Conservation (phyloP, 2,888 invertebrate genomes). For the Scaptodrosophila latifasciaeformis region DNA sequence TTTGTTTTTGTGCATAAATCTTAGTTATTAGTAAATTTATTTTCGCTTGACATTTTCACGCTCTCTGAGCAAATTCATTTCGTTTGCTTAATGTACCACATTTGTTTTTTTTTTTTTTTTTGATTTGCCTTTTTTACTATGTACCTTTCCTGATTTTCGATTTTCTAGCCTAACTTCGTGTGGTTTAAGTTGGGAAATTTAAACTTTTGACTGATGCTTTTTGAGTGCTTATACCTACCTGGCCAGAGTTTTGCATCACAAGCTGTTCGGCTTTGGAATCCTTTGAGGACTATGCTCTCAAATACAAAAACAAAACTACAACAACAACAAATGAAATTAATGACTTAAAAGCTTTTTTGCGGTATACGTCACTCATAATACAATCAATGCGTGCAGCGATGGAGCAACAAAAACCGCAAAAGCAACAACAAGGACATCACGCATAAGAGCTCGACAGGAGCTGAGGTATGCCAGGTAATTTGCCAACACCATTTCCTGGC, state of each 20-base stretch:
- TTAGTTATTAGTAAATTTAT: slow-evolving; percentile 63
- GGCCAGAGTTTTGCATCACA: slow-evolving; percentile 39
- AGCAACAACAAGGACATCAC: slow-evolving; percentile 13
- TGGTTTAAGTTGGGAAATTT: too few relatives aligned
- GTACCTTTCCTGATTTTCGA: too few relatives aligned
- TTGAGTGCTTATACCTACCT: too few relatives aligned
- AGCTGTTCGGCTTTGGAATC: slow-evolving; percentile 57
- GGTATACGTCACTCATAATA: slow-evolving; percentile 67
- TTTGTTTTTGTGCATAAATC: slow-evolving; percentile 48
- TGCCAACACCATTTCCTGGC: slow-evolving; percentile 26
- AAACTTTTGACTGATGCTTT: too few relatives aligned
- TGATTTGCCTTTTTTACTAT: too few relatives aligned
- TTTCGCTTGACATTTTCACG: slow-evolving; percentile 54
- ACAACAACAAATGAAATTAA: slow-evolving; percentile 51
- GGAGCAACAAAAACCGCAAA: slow-evolving; percentile 23
- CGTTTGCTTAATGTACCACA: slow-evolving; percentile 22
- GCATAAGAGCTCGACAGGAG: slow-evolving; percentile 8
- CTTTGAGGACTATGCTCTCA: slow-evolving; percentile 44
- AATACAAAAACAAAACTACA: too few relatives aligned
- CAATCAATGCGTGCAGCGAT: slow-evolving; percentile 53
- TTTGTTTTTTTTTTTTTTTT: slow-evolving; percentile 7
- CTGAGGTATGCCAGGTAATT: slow-evolving; percentile 27
- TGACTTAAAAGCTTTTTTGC: slow-evolving; percentile 71
- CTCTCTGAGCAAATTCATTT: slow-evolving; percentile 43
- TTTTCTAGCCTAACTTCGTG: too few relatives aligned